Base-by-base conservation (phyloP, 23 tunicate species). In the Trididemnum nubilum region DNA sequence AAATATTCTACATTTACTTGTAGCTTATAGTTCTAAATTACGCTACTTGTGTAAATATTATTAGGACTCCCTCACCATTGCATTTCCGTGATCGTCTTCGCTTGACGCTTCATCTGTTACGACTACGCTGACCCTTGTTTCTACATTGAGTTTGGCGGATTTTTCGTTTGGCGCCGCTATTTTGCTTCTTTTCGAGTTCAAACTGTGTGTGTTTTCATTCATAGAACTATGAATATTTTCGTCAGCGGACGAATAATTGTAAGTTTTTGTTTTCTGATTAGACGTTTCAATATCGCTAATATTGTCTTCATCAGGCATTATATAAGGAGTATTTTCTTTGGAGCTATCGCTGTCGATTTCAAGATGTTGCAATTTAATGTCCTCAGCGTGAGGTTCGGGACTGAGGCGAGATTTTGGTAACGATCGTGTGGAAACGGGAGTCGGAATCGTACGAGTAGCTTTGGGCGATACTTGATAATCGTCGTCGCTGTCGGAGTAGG, bases 401-500 rank as follows among this genome's bases (percentile, higher is more conserved):
- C 37, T 77, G 81, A 77, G 23, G n/a, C 81, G 37, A 4, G 81
- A 77, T 5, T 30, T 30, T 5, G 67, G 37, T 4, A 2, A 2
- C 3, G 67, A 77, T 2, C 67, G 65, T 4, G 81, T 23, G 28
- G 67, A 77, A 4, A 54, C 38, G 2, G 65, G 67, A 23, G 31
- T 38, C 36, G 52, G 28, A 7, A 30, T 23, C 3, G 82, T 31
- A 25, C 38, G 29, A 38, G 36, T 37, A 15, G 36, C 39, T 67
- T 28, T 44, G 1, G 77, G 87, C 60, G 82, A 25, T 2, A 58
- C 40, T 25, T 65, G 76, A 27, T 85, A 85, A 24, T 85, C 88
- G 2, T 76, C 82, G 65, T 85, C 88, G 51, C 88, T 85, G 58
- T 85, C 88, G 0, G 88, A 85, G 77, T 76, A 85, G 19, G 88